These are phyloP conservation scores for Clupea harengus DNA, from an alignment of 2,113 vertebrate genomes.

Conservation along the genomic window DNA sequence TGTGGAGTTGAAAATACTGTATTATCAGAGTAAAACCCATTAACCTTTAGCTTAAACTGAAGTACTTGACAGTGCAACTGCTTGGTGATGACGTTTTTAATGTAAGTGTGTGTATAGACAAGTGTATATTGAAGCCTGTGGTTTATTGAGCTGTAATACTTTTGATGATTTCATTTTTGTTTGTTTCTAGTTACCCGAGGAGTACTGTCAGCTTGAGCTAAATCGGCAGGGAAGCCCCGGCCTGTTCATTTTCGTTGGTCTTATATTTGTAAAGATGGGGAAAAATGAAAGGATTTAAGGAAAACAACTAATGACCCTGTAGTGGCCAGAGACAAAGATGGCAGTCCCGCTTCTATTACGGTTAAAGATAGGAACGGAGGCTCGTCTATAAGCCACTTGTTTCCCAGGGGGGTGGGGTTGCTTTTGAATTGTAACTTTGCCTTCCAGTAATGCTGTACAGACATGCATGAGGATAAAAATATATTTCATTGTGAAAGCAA, in stretches of 20 bases:
- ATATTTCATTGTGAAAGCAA: conserved; percentile 43
- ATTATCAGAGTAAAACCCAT: conserved; percentile 26
- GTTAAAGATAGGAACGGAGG: not conserved
- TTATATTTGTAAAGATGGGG: conserved; percentile 4
- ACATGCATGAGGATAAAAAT: conserved; percentile 50
- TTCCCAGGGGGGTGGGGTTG: not conserved
- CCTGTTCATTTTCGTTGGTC: not conserved
- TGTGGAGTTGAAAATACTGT: conserved; percentile 43
- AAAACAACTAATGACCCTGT: not conserved
- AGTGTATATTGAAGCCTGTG: conserved; percentile 53
- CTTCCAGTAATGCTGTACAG: conserved; percentile 43
- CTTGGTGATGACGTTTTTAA: conserved; percentile 46
- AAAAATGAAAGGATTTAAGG: not conserved
- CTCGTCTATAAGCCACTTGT: not conserved
- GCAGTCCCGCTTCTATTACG: not conserved
- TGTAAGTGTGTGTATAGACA: conserved; percentile 52
- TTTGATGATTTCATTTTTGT: conserved; percentile 1
- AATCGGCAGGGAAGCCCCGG: conserved; percentile 41
- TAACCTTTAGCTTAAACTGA: conserved; percentile 45
- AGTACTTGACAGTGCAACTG: conserved; percentile 49
- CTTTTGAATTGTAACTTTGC: not conserved
- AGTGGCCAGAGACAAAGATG: not conserved
- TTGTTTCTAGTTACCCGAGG: conserved; percentile 31
- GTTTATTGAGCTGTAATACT: conserved; percentile 45
- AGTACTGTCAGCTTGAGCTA: conserved; percentile 40